phyloP scores from a whole-genome alignment of 2,113 vertebrate genomes.

The Spermophilus dauricus region DNA sequence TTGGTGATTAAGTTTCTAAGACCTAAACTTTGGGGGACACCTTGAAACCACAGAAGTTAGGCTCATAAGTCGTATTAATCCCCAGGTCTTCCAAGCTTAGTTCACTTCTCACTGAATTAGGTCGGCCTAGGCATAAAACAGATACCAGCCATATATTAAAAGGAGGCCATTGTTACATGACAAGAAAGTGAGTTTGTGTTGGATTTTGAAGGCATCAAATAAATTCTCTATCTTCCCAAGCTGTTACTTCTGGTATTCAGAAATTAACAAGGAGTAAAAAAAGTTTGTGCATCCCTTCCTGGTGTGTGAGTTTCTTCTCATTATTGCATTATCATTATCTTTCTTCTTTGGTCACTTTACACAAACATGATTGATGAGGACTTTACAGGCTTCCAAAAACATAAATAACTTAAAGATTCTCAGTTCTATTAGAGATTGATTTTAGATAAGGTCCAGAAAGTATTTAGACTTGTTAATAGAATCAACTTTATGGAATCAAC shows the following conservation, averaged over 20 bases:
- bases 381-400: background rate
- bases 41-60: background rate
- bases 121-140: background rate
- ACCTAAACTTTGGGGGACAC: background rate
- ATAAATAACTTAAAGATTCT: conserved; percentile 61
- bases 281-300: background rate
- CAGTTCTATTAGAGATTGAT: conserved; percentile 74
- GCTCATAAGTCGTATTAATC: background rate
- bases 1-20: background rate
- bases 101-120: background rate
- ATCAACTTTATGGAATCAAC: conserved; percentile 57
- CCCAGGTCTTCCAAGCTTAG: background rate
- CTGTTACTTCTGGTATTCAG: background rate
- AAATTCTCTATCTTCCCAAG: background rate
- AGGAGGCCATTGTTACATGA: background rate
- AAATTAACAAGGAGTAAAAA: background rate
- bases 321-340: background rate
- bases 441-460: conserved; percentile 67
- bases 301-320: background rate
- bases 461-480: conserved; percentile 60
- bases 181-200: background rate
- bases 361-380: background rate
- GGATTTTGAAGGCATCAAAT: background rate
- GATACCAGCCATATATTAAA: background rate
- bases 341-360: conserved; percentile 28